Conservation (phyloP, 1,140 invertebrate genomes). For the Phthorimaea operculella region DNA sequence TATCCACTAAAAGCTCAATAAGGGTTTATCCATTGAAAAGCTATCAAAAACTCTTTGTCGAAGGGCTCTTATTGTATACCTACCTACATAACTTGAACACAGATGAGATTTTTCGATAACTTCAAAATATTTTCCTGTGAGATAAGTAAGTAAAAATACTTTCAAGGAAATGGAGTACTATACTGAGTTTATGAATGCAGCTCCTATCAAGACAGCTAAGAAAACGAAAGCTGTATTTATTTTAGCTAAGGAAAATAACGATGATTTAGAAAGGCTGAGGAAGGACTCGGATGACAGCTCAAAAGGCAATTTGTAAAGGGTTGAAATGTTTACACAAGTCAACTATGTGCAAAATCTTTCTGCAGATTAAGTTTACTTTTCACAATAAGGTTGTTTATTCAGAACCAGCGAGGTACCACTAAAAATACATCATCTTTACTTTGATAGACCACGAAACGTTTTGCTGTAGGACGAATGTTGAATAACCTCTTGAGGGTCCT, state of each 20-base stretch:
- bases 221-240: slow-evolving; percentile 11
- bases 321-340: slow-evolving; percentile 35
- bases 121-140: too few species aligned
- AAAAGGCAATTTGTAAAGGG: slow-evolving; percentile 31
- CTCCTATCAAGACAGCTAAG: not conserved
- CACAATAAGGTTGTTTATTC: slow-evolving; percentile 34
- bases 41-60: not conserved
- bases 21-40: not conserved
- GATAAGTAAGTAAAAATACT: too few species aligned
- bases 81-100: not conserved
- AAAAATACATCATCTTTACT: slow-evolving; percentile 40
- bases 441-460: slow-evolving; percentile 9
- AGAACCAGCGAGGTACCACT: slow-evolving; percentile 35
- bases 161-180: too few species aligned
- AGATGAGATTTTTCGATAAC: not conserved
- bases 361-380: slow-evolving; percentile 21
- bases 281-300: slow-evolving; percentile 22
- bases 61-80: not conserved
- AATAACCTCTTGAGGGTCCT: not conserved
- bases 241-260: slow-evolving; percentile 11
- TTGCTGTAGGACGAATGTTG: not conserved
- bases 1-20: not conserved
- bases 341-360: slow-evolving; percentile 29
- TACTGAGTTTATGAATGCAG: not conserved
- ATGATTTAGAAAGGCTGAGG: slow-evolving; percentile 15